Evolutionary conservation across 2,797 vertebrate species (phyloP), one percentile per base, ranked within the genome.

Genomic region (Pangasius larnaudii): DNA sequence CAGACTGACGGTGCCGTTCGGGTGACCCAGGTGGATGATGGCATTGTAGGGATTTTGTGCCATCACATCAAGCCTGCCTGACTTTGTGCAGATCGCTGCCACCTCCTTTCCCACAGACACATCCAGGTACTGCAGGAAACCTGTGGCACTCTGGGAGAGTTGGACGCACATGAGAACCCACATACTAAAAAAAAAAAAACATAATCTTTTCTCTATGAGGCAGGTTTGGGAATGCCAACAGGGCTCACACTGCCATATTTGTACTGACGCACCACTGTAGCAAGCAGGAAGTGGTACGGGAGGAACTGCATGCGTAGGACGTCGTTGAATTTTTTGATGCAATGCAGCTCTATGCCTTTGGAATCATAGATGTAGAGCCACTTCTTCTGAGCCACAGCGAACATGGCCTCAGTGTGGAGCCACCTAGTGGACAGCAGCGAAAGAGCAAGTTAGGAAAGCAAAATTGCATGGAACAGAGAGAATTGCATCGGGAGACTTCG

Each of bases 341-440:
- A 98, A 91, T 98, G 97, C 58, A 99, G 96, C 94, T 99, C 98
- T 2, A 97, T 95, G 22, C 98, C 98, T 1, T 95, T 96, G 61
- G 95, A 96, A 95, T 99, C 98, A 0, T 98, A 98, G 65, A 99
- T 96, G 77, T 98, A 92, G 9, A 98, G 95, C 98, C 98, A 99
- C 90, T 96, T 97, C 92, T 96, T 97, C 95, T 98, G 97, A 82
- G 98, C 97, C 27, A 97, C 97, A 0, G 98, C 97, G 19, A 97
- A 96, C 96, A 98, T 96, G 0, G 92, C 86, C 91, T 98, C 97
- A 0, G 92, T 96, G 88, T 99, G 98, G 36, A 99, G 95, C 96
- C 98, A 99, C 92, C 98, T 98, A 75, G 9, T 89, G 8, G 49
- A 84, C 14, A 83, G 19, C 19, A 84, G 27, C 16, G 16, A 18